Base-by-base conservation (phyloP, 1,140 invertebrate genomes). In the Lucilia sericata region DNA sequence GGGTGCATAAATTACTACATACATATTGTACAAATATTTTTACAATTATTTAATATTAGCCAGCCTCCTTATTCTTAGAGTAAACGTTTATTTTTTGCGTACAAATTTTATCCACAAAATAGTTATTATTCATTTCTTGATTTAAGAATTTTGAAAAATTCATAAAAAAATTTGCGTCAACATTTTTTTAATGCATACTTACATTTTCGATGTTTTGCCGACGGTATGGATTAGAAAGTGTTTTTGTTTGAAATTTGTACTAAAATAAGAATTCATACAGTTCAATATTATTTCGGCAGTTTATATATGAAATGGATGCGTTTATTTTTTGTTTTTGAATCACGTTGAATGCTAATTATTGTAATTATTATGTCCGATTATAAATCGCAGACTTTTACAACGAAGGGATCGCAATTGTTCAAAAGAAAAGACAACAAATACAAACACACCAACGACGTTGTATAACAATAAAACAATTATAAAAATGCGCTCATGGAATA, bases 301-400 rank as follows among this genome's bases (percentile, higher is more conserved):
- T 3, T 0, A 60, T n/a, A 17, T 42, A 7, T 60, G 5, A 60
- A 60, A 14, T 60, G 17, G 55, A 14, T 60, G 74, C 25, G 21
- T 30, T 76, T 19, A 76, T 8, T 42, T 42, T 7, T 42, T 42
- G 42, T 7, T 42, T 42, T 42, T 10, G 5, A 42, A 30, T 42
- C 25, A 34, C 74, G 74, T 34, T 19, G 17, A 42, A 13, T 30
- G n/a, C 1, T 25, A 42, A 42, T 70, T 70, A 21, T 70, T 19
- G 9, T 0, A 70, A n/a, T n/a, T 70, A 70, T 19, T 70, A 70
- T 70, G 65, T 10, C 65, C 65, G 65, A 70, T 70, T 21, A 70
- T 70, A 70, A 70, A 70, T 70, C 65, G 65, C 65, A 70, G 65
- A 70, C 65, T 21, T 70, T 70, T 12, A 70, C n/a, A 25, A 70